Base-by-base conservation (phyloP, 2,888 invertebrate species). In the Pristionchus arcanus region DNA sequence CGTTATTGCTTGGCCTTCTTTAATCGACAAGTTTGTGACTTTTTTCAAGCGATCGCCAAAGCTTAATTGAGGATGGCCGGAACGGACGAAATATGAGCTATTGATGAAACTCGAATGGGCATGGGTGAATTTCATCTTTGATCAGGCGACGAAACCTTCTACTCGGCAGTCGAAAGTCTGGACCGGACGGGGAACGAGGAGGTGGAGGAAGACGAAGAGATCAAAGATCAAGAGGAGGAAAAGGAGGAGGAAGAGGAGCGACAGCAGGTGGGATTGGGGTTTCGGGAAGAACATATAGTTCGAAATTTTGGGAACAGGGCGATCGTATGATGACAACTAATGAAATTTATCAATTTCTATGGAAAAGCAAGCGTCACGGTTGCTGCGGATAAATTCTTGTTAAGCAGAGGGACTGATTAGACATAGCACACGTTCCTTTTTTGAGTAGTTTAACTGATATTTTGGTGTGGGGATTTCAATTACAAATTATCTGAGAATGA, bases 71-170 rank as follows among this genome's bases (percentile, higher is more conserved):
- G 42, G 3, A 9, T 55, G 25, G 28, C 28, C 25, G 28, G 66
- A 2, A 66, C 66, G 28, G 66, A 66, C 1, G 28, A 28, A 25
- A 28, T 66, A 28, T 71, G 19, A 71, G 0, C 34, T 16, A 34
- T 34, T 13, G 15, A 7, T 71, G 71, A 71, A 71, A 71, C 34
- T 11, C 31, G 13, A 68, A 68, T 68, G 31, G 4, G 1, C 31
- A 11, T 31, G 68, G 16, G 11, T n/a, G 4, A 68, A 31, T 66
- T 66, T 59, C 37, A 66, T 37, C 63, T 66, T n/a, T 25, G 11
- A 4, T 5, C 68, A 53, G 84, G 37, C 42, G 86, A 86, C 25
- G 86, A 86, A 21, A 86, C 86, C 25, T 86, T 87, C 87, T 66
- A 87, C 87, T 87, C 87, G 0, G 68, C 87, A 4, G 68, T 84